Base-by-base conservation (phyloP, 2,888 invertebrate genomes). In the Gisinianus flammeolus region DNA sequence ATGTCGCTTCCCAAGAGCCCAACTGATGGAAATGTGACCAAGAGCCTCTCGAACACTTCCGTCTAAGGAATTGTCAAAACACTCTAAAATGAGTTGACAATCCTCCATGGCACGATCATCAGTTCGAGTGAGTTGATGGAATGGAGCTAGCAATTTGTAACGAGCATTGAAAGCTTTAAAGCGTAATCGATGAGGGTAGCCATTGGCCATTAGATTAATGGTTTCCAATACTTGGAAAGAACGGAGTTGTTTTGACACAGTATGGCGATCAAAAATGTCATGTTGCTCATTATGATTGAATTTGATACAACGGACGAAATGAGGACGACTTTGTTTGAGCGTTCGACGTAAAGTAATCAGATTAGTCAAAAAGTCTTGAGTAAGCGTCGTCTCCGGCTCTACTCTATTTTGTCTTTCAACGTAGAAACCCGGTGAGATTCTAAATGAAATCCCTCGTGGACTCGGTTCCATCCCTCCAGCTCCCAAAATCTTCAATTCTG, bases 121-220 rank as follows among this genome's bases (percentile, higher is more conserved):
- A 0, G 85, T 84, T 62, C 87, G 82, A 58, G 85, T 85, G 6
- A 87, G 82, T 76, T 85, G 85, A 62, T 91, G 91, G 86, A 94
- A 94, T n/a, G 93, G 92, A 76, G 93, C 94, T 85, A 96, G 88
- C 86, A 95, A 90, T 83, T 93, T 91, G 88, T 97, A 97, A 28
- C 96, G 91, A 0, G 91, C 90, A 86, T 93, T 93, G 88, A 97
- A 97, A 54, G 94, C 94, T 87, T 95, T 96, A 88, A 96, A 97
- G 30, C 96, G 91, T 95, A 97, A 95, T 85, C 96, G 91, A 87
- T 97, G 97, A 31, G 97, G 97, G 88, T 94, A 96, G 10, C 96
- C 90, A 64, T 83, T 77, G 1, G 83, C 84, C 96, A 97, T 97
- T 80, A 97, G 89, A 87, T 96, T 96, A 24, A 96, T 95, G 62